Base-by-base conservation (phyloP, 2,888 invertebrate species). In the Mamestra brassicae region DNA sequence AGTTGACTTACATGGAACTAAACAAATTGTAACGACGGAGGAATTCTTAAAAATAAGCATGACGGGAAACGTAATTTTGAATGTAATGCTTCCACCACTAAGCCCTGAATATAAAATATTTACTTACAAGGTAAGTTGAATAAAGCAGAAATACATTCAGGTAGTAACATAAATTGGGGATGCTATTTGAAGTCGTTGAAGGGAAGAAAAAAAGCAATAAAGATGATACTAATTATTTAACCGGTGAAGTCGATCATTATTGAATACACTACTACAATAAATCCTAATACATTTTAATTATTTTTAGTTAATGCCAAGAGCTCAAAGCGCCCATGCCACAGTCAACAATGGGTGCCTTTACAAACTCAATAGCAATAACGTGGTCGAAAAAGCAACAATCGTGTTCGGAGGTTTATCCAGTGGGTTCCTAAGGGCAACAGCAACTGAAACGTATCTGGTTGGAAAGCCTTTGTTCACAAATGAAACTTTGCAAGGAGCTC, bases 291-390 rank as follows among this genome's bases (percentile, higher is more conserved):
- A 1, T 38, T 38, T 66, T 4, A 47, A 13, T 57, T 10, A 26
- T 66, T 91, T 89, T 17, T 87, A 98, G 98, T 97, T 98, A 66
- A 98, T 97, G 97, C 97, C 97, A 0, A 94, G 98, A 80, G 97
- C 97, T 3, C 98, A 98, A 94, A 98, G 97, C 88, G 97, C 98
- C 0, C 98, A 98, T 87, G 98, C 98, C 0, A 97, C 97, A 74
- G 97, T 98, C 0, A 98, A 98, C 88, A 98, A 97, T 11, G 98
- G 97, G 6, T 98, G 98, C 88, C 91, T 97, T 0, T 96, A 97
- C 66, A 89, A 92, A 84, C 65, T 93, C 0, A 76, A 84, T 34
- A 50, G 57, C 3, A 73, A 81, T 7, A 85, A 85, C 26, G 65
- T 81, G 5, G 82, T 93, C 69, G 76, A 93, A 75, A 88, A 88